A percentile compares a stretch with the other conserved stretches of the same genome.
These are phyloP conservation scores for Heteromurus nitidus DNA, from an alignment of 2,888 invertebrate species.

Conservation along the genomic window DNA sequence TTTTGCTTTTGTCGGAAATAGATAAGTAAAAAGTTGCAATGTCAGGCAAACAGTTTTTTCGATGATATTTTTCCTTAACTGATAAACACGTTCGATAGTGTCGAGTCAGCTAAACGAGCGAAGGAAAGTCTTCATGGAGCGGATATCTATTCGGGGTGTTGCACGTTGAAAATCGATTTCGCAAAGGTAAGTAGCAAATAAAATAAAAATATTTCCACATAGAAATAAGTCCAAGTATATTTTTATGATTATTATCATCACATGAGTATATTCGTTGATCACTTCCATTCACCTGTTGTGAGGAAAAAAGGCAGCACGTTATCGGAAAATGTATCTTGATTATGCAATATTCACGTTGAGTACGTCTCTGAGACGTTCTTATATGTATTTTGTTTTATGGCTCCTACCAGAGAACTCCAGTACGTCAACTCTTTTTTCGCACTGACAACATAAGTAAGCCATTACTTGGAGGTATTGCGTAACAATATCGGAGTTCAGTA, in stretches of 20 bases:
- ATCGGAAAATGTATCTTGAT: slow-evolving; percentile 33
- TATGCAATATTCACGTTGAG: slow-evolving; percentile 18
- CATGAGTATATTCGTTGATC: slow-evolving; percentile 8
- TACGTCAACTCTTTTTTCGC: slow-evolving; percentile 9
- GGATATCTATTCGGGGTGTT: slow-evolving; percentile 99
- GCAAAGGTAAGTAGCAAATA: slow-evolving; percentile 88
- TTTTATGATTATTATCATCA: slow-evolving; percentile 28
- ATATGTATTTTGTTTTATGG: slow-evolving; percentile 47
- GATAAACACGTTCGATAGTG: slow-evolving; percentile 87
- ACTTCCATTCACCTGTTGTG: slow-evolving; percentile 47
- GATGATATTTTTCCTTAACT: slow-evolving; percentile 79
- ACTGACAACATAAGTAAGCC: slow-evolving; percentile 54
- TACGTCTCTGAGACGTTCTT: neutral
- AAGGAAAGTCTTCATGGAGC: slow-evolving; percentile 97
- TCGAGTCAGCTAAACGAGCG: slow-evolving; percentile 94
- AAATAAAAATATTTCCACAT: slow-evolving; percentile 27
- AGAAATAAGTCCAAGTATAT: slow-evolving; percentile 20
- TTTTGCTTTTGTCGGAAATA: slow-evolving; percentile 7
- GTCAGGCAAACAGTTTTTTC: slow-evolving; percentile 53
- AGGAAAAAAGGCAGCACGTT: slow-evolving; percentile 16
- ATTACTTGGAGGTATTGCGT: slow-evolving; percentile 41
- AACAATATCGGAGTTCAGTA: slow-evolving; percentile 28
- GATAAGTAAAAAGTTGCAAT: slow-evolving; percentile 53
- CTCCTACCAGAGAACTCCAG: slow-evolving; percentile 35
- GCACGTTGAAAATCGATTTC: slow-evolving; percentile 98